Percentiles rank a stretch among this genome's conserved stretches.
Conservation (phyloP, 1,140 invertebrate genomes). For the Heliconius nattereri region DNA sequence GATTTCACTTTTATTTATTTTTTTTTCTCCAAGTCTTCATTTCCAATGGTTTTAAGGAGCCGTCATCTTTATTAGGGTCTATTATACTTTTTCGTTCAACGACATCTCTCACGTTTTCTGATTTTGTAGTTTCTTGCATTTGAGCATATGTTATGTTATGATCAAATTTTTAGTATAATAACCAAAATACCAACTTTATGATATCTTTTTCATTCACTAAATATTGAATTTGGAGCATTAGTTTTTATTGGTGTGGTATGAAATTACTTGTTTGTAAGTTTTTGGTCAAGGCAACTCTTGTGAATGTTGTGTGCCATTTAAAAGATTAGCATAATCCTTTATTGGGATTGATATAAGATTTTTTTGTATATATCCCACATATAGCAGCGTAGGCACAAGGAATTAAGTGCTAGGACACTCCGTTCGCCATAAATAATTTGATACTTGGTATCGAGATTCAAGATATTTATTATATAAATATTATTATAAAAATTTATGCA, state of each 20-base stretch:
- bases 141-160: slow-evolving; percentile 19
- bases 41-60: slow-evolving; percentile 62
- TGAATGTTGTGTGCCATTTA: neutral
- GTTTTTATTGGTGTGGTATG: slow-evolving; percentile 25
- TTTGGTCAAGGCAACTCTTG: neutral
- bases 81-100: slow-evolving; percentile 52
- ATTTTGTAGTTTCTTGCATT: slow-evolving; percentile 5
- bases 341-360: neutral
- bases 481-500: too few relatives aligned
- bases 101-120: slow-evolving; percentile 44
- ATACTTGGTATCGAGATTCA: too few relatives aligned
- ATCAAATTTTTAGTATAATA: slow-evolving; percentile 32
- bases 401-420: neutral
- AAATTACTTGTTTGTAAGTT: slow-evolving; percentile 12
- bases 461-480: too few relatives aligned
- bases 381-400: neutral
- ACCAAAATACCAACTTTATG: slow-evolving; percentile 35
- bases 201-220: slow-evolving; percentile 37
- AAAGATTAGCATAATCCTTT: neutral
- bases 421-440: neutral
- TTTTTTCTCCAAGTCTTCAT: slow-evolving; percentile 53
- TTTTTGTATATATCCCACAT: neutral
- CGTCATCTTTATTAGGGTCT: slow-evolving; percentile 61
- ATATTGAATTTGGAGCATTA: slow-evolving; percentile 33
- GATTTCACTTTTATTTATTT: slow-evolving; percentile 80